Conservation (phyloP, 2,888 invertebrate genomes). For the Pterobdella sp. region DNA sequence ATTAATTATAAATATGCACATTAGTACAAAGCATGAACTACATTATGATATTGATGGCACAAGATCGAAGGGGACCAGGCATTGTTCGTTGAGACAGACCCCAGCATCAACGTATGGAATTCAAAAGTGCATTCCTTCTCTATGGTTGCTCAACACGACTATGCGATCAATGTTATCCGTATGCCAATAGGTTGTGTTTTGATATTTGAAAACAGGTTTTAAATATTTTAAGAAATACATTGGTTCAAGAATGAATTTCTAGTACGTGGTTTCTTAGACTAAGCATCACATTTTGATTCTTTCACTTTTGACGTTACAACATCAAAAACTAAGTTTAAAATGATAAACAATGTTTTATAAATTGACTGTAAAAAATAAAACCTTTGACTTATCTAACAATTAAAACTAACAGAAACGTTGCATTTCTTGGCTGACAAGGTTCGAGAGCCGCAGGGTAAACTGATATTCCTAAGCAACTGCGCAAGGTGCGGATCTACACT, state of each 20-base stretch:
- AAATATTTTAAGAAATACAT: too few species aligned
- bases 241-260: too few species aligned
- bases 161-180: constrained; percentile 26
- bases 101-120: constrained; percentile 27
- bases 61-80: constrained; percentile 21
- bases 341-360: too few species aligned
- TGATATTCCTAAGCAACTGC: constrained; percentile 35
- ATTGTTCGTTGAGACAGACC: constrained; percentile 31
- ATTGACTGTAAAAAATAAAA: too few species aligned
- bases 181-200: constrained; percentile 32
- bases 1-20: too few species aligned
- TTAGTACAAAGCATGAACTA: neutral
- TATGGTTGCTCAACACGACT: constrained; percentile 30
- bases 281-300: too few species aligned
- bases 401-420: constrained; percentile 2
- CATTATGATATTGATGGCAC: neutral
- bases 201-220: too few species aligned
- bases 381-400: too few species aligned
- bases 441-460: constrained; percentile 27
- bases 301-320: too few species aligned
- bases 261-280: too few species aligned
- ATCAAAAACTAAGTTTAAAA: too few species aligned
- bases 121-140: constrained; percentile 28
- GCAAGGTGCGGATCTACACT: constrained; percentile 34
- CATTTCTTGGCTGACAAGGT: constrained; percentile 31